Percentiles rank a stretch among this genome's conserved stretches.
phyloP scores from a whole-genome alignment of 2,113 vertebrate species.

The Sapayoa aenigma region DNA sequence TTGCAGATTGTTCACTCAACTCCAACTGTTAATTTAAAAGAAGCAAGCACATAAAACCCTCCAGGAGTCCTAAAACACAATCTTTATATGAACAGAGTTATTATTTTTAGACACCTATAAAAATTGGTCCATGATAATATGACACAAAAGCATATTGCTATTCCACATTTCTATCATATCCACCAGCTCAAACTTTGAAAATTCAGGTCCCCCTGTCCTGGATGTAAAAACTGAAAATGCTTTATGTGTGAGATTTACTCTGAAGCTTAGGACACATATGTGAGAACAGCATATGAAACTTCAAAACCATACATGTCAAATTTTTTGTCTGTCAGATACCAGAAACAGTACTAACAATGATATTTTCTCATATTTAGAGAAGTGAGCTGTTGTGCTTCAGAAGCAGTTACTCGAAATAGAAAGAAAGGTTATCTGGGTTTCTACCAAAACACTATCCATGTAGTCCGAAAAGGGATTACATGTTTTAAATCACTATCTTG shows the following conservation, averaged over 20 bases:
- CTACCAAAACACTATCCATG: not conserved
- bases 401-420: not conserved
- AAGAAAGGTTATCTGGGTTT: not conserved
- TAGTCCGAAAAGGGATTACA: not conserved
- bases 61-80: constrained; percentile 25
- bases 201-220: not conserved
- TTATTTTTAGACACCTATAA: constrained; percentile 21
- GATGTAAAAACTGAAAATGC: not conserved
- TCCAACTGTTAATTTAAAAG: constrained; percentile 55
- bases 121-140: not conserved
- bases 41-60: not conserved
- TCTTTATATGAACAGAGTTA: not conserved
- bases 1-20: constrained; percentile 6
- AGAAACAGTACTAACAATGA: not conserved
- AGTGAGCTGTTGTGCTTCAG: not conserved
- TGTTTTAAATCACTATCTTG: constrained; percentile 12
- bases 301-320: not conserved
- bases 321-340: not conserved
- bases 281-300: not conserved
- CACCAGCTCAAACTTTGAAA: not conserved
- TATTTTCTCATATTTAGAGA: not conserved
- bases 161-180: not conserved
- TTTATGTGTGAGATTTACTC: not conserved
- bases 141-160: not conserved
- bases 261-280: not conserved